A percentile compares a stretch with the other conserved stretches of the same genome.
Evolutionary conservation across 2,888 invertebrate species (phyloP).

Genomic region (Kryphioiulus occultus): DNA sequence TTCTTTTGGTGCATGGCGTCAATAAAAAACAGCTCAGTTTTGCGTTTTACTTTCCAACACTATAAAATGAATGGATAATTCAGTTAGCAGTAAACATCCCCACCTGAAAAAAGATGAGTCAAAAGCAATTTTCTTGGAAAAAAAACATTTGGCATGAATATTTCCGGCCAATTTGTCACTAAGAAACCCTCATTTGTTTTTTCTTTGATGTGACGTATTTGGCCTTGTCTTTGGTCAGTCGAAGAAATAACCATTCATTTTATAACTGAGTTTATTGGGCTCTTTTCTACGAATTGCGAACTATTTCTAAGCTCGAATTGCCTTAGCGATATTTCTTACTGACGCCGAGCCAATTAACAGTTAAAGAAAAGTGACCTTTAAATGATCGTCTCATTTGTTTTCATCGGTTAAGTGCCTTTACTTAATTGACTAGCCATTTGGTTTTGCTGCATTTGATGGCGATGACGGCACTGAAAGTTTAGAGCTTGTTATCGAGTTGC

Average conservation of each 20-base stretch:
- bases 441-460: background rate
- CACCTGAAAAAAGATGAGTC: too few relatives aligned
- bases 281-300: background rate
- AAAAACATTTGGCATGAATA: too few relatives aligned
- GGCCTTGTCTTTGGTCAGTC: background rate
- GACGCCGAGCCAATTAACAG: background rate
- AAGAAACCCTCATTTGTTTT: too few relatives aligned
- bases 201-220: too few relatives aligned
- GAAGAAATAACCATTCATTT: background rate
- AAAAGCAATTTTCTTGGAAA: too few relatives aligned
- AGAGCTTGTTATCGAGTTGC: background rate
- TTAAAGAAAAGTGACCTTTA: background rate
- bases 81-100: too few relatives aligned
- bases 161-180: too few relatives aligned
- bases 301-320: background rate
- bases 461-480: background rate
- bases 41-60: too few relatives aligned
- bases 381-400: background rate
- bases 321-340: background rate
- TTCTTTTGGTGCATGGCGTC: too few relatives aligned
- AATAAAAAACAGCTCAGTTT: too few relatives aligned
- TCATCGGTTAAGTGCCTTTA: background rate
- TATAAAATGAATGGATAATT: too few relatives aligned
- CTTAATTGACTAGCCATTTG: background rate
- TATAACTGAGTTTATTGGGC: background rate